Evolutionary conservation across 2,888 invertebrate genomes (phyloP).

Genomic region (Dolichomitus sp.): DNA sequence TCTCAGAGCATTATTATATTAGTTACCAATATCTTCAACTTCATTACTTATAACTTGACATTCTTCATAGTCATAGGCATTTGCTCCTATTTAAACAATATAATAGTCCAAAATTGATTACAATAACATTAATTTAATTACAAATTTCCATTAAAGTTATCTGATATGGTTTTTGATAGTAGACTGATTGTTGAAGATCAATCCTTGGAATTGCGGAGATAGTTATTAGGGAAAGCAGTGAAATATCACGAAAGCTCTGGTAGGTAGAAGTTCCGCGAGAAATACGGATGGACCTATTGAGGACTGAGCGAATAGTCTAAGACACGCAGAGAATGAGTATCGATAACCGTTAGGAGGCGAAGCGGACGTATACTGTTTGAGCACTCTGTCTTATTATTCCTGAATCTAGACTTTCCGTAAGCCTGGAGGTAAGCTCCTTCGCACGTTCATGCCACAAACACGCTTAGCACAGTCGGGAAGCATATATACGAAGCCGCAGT

Average conservation of each 20-base stretch:
- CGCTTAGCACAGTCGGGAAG: constrained; percentile 63
- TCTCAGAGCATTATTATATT: too few species aligned
- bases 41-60: too few species aligned
- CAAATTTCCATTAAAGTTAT: neutral
- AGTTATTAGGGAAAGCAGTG: neutral
- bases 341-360: constrained; percentile 36
- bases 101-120: too few species aligned
- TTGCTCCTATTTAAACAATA: too few species aligned
- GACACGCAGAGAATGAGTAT: neutral
- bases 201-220: neutral
- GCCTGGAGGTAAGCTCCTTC: constrained; percentile 73
- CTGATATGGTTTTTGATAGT: neutral
- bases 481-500: constrained; percentile 24
- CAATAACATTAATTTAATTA: too few species aligned
- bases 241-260: constrained; percentile 16
- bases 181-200: neutral
- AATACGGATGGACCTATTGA: constrained; percentile 16
- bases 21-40: too few species aligned
- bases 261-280: neutral
- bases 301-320: neutral
- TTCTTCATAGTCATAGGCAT: too few species aligned
- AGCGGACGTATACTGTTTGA: constrained; percentile 43
- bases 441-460: constrained; percentile 80
- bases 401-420: constrained; percentile 78
- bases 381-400: constrained; percentile 74